Evolutionary conservation across 2,888 invertebrate genomes (phyloP), one percentile per base, ranked within the genome.

Genomic region (Amblyjoppa proteus): DNA sequence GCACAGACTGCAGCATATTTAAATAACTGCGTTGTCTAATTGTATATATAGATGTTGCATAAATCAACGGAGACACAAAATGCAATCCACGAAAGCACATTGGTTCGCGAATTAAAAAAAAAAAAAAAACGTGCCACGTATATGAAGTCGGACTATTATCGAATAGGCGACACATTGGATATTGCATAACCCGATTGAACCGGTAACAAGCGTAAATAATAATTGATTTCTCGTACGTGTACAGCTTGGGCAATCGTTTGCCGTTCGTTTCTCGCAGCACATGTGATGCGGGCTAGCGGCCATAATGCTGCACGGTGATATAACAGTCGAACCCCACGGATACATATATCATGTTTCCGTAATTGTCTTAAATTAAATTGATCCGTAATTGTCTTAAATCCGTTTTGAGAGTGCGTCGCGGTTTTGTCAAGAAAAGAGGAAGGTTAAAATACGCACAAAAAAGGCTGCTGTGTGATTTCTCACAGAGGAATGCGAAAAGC

Each of bases 331-430:
- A 51, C 45, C 13, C 51, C 58, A 45, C 69, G 53, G 13, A 69
- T 56, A 76, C 20, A 2, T 41, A 2, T 53, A 25, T 58, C 13
- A 56, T 28, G n/a, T 49, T 28, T 20, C 58, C 20, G 58, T 53
- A 84, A 84, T 81, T 84, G 69, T 73, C 77, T 73, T 20, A 20
- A 20, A 20, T 20, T 20, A 20, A 20, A 20, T 20, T 20, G 0
- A 20, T 20, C 58, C 20, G 58, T 53, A 84, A 84, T 81, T 84
- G 69, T 73, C 77, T 73, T 20, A 20, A 20, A 20, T 20, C 20
- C 20, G 20, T 20, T 20, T 20, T 64, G 66, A 74, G 34, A 20
- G 34, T n/a, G n/a, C 9, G n/a, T 25, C 41, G 25, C 45, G 25
- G 38, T 64, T 53, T 76, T 61, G 51, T 56, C 58, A 56, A 56